Conservation (phyloP, 2,888 invertebrate genomes). For the Cepaea hortensis region DNA sequence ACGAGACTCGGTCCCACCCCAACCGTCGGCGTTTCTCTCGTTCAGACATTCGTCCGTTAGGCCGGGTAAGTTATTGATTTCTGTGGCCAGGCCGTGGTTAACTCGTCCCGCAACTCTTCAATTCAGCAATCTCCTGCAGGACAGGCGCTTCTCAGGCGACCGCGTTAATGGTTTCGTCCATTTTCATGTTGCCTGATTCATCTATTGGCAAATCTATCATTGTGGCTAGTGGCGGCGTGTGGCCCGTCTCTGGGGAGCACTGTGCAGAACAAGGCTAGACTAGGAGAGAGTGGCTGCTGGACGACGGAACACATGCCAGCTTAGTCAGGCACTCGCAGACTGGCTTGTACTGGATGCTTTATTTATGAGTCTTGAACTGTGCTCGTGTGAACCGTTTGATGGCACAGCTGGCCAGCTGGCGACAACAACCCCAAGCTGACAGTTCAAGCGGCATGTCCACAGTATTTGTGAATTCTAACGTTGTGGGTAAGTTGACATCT, state of each 20-base stretch:
- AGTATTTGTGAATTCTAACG: too few relatives aligned
- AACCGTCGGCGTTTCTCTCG: neutral
- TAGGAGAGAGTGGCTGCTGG: too few relatives aligned
- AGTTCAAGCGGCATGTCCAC: too few relatives aligned
- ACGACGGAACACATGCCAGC: too few relatives aligned
- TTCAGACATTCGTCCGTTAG: neutral
- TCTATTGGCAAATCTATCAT: neutral
- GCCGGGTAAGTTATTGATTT: slow-evolving; percentile 23
- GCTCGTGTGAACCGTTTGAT: too few relatives aligned
- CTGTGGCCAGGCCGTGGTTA: neutral
- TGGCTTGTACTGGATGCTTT: too few relatives aligned
- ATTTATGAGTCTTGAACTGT: too few relatives aligned
- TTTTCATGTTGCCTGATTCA: neutral
- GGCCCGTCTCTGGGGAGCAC: neutral
- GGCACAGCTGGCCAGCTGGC: neutral
- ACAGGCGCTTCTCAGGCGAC: neutral
- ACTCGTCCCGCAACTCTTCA: neutral
- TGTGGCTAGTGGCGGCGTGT: neutral
- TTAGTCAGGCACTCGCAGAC: too few relatives aligned
- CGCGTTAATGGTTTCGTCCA: neutral
- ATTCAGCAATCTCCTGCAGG: neutral
- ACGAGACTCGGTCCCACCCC: neutral
- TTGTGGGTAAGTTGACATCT: too few relatives aligned
- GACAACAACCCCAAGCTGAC: neutral
- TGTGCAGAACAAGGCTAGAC: neutral